These are phyloP conservation scores for Scaptodrosophila latifasciaeformis DNA, from an alignment of 2,888 invertebrate species.

Conservation along the genomic window DNA sequence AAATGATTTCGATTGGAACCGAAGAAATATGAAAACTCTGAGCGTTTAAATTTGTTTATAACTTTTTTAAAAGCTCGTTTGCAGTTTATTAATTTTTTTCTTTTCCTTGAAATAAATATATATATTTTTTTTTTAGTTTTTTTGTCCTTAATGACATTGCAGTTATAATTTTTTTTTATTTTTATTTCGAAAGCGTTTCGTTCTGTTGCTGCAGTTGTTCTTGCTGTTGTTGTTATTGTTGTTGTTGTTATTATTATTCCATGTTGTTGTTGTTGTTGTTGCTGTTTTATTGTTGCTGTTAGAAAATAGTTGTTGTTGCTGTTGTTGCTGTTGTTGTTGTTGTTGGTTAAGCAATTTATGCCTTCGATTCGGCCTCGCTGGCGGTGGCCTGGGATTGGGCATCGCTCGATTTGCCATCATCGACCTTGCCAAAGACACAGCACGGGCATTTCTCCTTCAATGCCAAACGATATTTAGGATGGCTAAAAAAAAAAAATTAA, in stretches of 20 bases:
- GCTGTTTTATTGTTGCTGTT: conserved; percentile 31
- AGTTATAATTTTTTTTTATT: conserved; percentile 37
- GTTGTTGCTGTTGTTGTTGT: conserved; percentile 20
- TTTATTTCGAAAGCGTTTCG: conserved; percentile 69
- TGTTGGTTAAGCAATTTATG: conserved; percentile 50
- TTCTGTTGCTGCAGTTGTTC: conserved; percentile 71
- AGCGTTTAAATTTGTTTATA: too few relatives aligned
- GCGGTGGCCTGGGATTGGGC: conserved; percentile 72
- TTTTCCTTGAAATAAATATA: too few relatives aligned
- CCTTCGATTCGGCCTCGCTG: conserved; percentile 71
- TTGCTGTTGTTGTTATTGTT: conserved; percentile 55
- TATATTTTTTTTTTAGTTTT: conserved; percentile 49
- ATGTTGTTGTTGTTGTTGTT: conserved; percentile 46
- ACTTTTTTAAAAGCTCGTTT: conserved; percentile 65
- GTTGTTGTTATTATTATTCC: conserved; percentile 40
- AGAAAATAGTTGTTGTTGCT: conserved; percentile 37
- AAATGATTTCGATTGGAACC: too few relatives aligned
- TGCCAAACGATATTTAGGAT: conserved; percentile 79
- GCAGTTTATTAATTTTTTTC: too few relatives aligned
- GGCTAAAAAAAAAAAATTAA: conserved; percentile 69
- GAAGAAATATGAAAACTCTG: too few relatives aligned
- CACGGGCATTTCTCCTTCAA: conserved; percentile 80
- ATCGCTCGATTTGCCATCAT: conserved; percentile 72
- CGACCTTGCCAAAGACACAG: conserved; percentile 73
- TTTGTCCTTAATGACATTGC: conserved; percentile 70